These are phyloP conservation scores for Norana najaformis DNA, from an alignment of 2,888 invertebrate genomes.

Conservation along the genomic window DNA sequence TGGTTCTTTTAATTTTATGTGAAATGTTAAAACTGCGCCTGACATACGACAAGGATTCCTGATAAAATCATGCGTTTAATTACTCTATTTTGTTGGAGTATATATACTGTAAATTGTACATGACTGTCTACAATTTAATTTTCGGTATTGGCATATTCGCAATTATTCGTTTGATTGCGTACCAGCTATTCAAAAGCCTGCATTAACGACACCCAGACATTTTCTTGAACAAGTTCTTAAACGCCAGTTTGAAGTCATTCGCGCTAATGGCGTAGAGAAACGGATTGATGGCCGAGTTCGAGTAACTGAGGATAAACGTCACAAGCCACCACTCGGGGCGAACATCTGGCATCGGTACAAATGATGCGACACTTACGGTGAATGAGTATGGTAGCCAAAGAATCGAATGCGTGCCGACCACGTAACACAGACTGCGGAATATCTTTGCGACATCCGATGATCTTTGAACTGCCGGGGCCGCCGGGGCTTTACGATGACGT, in stretches of 20 bases:
- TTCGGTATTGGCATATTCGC: no score
- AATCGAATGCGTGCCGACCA: not conserved
- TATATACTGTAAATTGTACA: no score
- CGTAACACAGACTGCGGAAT: not conserved
- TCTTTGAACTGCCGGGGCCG: not conserved
- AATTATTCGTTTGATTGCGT: not conserved
- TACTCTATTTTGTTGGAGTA: no score
- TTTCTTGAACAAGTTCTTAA: not conserved
- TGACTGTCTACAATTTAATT: no score
- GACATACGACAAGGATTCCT: no score
- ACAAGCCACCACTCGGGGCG: fast-evolving
- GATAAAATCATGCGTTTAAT: no score
- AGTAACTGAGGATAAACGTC: not conserved
- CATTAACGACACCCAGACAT: not conserved
- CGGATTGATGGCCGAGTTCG: not conserved
- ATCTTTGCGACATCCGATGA: not conserved
- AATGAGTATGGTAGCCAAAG: not conserved
- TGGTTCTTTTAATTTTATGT: no score
- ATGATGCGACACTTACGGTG: not conserved
- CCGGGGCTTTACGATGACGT: not conserved
- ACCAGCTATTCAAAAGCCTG: no score
- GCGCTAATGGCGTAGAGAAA: not conserved
- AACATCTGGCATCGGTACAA: not conserved
- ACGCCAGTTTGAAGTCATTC: not conserved
- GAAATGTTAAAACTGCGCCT: no score